Evolutionary conservation across 64 coral and sea anemone species (phyloP).

Genomic region (Hydrozoanthus tunicans): DNA sequence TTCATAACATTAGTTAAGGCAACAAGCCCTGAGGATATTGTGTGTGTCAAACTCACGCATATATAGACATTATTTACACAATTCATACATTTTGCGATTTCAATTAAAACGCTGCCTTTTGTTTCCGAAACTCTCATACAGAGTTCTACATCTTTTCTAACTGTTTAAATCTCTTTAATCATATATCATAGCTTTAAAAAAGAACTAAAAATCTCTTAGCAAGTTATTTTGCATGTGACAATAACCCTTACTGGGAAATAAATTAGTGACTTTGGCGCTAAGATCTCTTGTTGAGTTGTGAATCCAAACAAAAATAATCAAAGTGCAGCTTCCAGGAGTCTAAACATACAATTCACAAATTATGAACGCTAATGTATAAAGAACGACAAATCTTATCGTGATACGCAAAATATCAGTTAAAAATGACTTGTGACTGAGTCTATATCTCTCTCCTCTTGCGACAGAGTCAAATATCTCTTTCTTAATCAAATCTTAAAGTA

Average conservation of each 20-base stretch:
- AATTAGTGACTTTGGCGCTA: conserved; percentile 33
- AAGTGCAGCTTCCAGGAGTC: conserved; percentile 13
- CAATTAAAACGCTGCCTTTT: conserved; percentile 9
- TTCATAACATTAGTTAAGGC: conserved; percentile 53
- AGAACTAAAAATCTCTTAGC: background rate
- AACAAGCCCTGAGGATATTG: conserved; percentile 33
- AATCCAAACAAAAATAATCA: background rate
- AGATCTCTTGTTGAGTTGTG: background rate
- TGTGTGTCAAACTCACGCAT: conserved; percentile 17
- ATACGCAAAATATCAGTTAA: background rate
- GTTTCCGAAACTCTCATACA: conserved; percentile 15
- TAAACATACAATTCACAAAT: background rate
- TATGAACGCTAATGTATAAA: background rate
- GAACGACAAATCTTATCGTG: background rate
- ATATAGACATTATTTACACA: conserved; percentile 28
- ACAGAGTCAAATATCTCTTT: background rate
- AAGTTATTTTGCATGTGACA: background rate
- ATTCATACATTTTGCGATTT: conserved; percentile 42
- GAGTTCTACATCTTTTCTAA: background rate
- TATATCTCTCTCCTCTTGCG: background rate
- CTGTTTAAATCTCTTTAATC: background rate
- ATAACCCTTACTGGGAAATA: conserved; percentile 39
- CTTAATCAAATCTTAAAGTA: background rate
- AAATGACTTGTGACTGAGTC: background rate
- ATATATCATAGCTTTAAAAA: background rate